Conservation (phyloP, 1,140 invertebrate species). For the Diorhabda carinulata region DNA sequence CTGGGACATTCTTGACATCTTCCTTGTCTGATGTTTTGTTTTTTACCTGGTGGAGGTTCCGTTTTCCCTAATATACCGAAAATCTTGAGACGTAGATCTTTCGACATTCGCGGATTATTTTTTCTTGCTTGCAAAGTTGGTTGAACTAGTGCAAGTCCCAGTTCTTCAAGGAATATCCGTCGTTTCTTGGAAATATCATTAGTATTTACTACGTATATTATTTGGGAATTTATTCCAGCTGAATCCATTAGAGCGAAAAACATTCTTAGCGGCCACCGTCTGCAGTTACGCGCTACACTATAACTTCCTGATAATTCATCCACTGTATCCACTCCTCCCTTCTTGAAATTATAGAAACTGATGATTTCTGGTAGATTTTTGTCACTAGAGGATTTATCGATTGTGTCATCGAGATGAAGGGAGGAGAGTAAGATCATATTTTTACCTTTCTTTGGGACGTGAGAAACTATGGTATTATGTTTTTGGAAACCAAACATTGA, state of each 20-base stretch:
- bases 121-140: neutral
- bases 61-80: too few species aligned
- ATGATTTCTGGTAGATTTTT: neutral
- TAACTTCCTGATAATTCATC: slow-evolving; percentile 7
- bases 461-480: neutral
- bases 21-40: neutral
- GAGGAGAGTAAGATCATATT: neutral
- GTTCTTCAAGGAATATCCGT: neutral
- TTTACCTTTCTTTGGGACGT: neutral
- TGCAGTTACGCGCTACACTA: slow-evolving; percentile 8
- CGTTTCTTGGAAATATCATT: neutral
- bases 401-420: slow-evolving; percentile 1
- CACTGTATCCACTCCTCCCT: neutral
- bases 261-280: slow-evolving; percentile 5
- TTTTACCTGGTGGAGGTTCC: too few species aligned
- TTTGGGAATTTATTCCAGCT: neutral
- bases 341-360: too few species aligned
- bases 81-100: neutral
- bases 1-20: slow-evolving; percentile 1
- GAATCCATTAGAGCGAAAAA: neutral
- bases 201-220: neutral
- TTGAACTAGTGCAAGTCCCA: neutral
- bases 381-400: neutral
- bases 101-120: neutral
- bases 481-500: slow-evolving; percentile 9